Evolutionary conservation across 2,113 vertebrate genomes (phyloP), one percentile per base, ranked within the genome.

Genomic region (Erythrolamprus reginae): DNA sequence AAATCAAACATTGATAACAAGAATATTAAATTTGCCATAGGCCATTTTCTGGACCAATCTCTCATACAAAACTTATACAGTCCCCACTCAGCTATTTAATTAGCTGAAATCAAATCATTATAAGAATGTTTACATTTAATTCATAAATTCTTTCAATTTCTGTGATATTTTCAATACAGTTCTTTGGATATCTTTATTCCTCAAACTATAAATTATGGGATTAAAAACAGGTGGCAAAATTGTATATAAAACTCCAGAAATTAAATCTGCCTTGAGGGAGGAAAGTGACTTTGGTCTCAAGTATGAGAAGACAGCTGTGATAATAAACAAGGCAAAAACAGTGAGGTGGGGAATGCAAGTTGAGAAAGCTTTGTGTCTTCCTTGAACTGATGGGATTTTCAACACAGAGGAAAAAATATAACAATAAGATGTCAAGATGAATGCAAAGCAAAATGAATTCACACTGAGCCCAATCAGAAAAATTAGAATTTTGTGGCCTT

Each of bases 201-300:
- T 55, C 61, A 87, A 33, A 65, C 90, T 90, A 48, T 90, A 90
- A 70, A 90, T 87, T 2, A 87, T 10, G 12, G 90, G 90, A 87
- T 90, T 90, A 28, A 90, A 47, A 28, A 82, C n/a, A 8, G 85
- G 90, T 6, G 90, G 89, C 2, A 90, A 21, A 28, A 87, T 13
- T 47, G 56, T 82, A 4, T 82, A 90, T 10, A 61, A 10, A 10
- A 87, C 33, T 12, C 84, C 26, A n/a, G 86, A 21, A 0, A 23
- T 3, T 3, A 61, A n/a, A 26, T 87, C 58, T 61, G 87, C 5
- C 2, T 61, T 55, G 38, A 6, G n/a, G 15, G 84, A 51, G 26
- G 61, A 86, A 53, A 10, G 38, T 28, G 50, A 58, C 65, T 70
- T 70, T 33, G 65, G 65, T 21, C 70, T 90, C 21, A 90, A 10